These are phyloP conservation scores for Eulemur coronatus DNA, from an alignment of 2,797 vertebrate species.

Conservation along the genomic window DNA sequence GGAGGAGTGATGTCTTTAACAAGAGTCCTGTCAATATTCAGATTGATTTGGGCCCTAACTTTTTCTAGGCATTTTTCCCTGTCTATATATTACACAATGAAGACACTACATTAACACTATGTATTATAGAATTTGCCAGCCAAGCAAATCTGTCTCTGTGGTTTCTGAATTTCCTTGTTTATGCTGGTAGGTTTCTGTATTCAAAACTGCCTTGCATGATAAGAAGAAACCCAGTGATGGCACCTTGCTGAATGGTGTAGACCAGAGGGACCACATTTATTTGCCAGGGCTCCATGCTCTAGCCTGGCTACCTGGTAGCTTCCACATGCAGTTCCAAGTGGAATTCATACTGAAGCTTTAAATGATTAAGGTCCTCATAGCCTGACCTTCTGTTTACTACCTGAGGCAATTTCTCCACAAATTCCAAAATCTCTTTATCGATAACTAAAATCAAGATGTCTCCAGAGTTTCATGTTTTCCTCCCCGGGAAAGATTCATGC, in stretches of 20 bases:
- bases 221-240: neutral
- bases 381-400: neutral
- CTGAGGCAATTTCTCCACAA: neutral
- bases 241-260: neutral
- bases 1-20: neutral
- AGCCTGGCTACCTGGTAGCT: neutral
- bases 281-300: neutral
- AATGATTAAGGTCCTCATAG: neutral
- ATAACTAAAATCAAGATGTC: constrained; percentile 9
- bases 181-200: neutral
- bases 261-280: neutral
- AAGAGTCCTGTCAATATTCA: neutral
- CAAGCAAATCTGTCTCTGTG: neutral
- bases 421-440: neutral
- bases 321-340: neutral
- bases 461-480: neutral
- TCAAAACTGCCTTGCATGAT: neutral
- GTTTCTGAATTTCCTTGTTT: constrained; percentile 31
- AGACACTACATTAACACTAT: neutral
- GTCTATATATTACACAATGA: neutral
- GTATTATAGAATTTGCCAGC: neutral
- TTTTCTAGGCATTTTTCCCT: neutral
- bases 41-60: neutral
- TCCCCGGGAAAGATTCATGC: neutral
- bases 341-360: neutral